Evolutionary conservation across 2,888 invertebrate genomes (phyloP).

Genomic region (Acronicta aceris): DNA sequence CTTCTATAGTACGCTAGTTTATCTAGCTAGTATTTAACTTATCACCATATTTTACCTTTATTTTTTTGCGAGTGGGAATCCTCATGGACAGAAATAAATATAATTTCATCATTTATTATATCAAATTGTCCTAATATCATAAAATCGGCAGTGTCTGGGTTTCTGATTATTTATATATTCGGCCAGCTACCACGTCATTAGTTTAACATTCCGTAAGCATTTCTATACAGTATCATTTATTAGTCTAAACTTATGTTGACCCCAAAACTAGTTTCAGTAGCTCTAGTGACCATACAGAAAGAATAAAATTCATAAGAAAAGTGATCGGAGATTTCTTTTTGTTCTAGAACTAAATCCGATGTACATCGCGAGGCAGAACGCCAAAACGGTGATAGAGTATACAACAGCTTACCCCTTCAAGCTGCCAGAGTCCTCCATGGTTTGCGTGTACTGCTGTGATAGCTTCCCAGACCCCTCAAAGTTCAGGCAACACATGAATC

Average conservation of each 20-base stretch:
- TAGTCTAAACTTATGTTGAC: background rate
- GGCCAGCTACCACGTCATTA: too few relatives aligned
- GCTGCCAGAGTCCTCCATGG: constrained; percentile 55
- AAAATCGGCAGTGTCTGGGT: too few relatives aligned
- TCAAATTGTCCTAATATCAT: too few relatives aligned
- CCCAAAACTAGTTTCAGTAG: background rate
- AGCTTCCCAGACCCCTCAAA: constrained; percentile 58
- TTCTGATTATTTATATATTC: too few relatives aligned
- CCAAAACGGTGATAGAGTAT: constrained; percentile 56
- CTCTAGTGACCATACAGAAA: background rate
- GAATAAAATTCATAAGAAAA: constrained; percentile 27
- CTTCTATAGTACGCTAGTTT: too few relatives aligned
- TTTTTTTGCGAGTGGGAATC: too few relatives aligned
- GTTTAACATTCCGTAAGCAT: background rate
- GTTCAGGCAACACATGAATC: constrained; percentile 62
- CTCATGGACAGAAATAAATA: too few relatives aligned
- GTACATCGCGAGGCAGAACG: constrained; percentile 59
- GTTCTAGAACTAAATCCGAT: constrained; percentile 61
- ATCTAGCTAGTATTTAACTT: too few relatives aligned
- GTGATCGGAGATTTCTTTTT: constrained; percentile 60
- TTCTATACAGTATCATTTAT: background rate
- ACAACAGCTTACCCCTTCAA: constrained; percentile 65
- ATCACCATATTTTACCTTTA: too few relatives aligned
- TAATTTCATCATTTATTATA: too few relatives aligned
- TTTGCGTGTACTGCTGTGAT: constrained; percentile 66